These are phyloP conservation scores for Lucilia cuprina DNA, from an alignment of 1,140 invertebrate species.

Conservation along the genomic window DNA sequence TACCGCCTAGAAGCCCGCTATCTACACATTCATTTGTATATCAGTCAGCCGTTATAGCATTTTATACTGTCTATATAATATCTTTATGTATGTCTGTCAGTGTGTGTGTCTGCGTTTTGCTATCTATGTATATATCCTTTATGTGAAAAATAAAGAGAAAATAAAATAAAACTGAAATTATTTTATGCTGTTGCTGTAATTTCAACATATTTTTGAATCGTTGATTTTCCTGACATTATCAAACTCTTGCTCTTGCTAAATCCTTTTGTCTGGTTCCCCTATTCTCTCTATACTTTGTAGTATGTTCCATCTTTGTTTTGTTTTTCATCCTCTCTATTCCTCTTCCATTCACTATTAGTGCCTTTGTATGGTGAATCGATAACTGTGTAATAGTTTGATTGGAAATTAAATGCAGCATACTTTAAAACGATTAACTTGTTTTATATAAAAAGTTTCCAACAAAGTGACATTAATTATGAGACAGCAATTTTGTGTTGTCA, in stretches of 20 bases:
- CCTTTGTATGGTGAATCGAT: not conserved
- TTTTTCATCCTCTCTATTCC: not conserved
- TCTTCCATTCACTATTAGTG: not conserved
- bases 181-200: not conserved
- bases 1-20: not conserved
- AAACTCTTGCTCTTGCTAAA: not conserved
- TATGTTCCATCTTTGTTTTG: not conserved
- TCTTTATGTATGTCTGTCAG: no score
- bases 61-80: no score
- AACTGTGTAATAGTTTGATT: constrained; percentile 23
- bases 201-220: not conserved
- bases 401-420: constrained; percentile 30
- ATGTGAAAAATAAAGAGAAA: not conserved
- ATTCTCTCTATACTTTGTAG: not conserved
- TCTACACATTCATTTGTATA: not conserved
- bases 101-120: not conserved
- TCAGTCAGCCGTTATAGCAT: not conserved
- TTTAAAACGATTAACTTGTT: constrained; percentile 34
- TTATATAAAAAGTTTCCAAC: not conserved
- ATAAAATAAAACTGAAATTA: no score
- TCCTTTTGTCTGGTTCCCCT: not conserved
- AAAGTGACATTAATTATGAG: constrained; percentile 12
- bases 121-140: not conserved
- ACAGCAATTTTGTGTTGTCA: constrained; percentile 6
- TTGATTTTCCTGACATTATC: not conserved